Conservation (phyloP, 2,113 vertebrate genomes). For the Bathybates hornii region DNA sequence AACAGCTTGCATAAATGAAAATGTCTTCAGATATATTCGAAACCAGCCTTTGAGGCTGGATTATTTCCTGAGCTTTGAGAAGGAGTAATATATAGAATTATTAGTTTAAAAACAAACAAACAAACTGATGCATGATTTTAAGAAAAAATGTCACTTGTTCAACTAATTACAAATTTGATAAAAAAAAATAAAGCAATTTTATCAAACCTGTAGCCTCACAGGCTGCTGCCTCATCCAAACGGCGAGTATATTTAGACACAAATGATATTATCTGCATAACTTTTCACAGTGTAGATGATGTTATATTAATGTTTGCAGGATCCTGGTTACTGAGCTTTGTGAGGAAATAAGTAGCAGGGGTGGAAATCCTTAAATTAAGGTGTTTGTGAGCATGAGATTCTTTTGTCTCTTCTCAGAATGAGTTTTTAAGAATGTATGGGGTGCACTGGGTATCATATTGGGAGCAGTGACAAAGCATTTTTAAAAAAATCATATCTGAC, state of each 20-base stretch:
- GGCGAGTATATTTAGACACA: neutral
- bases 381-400: neutral
- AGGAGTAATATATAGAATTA: neutral
- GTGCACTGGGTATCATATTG: neutral
- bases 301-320: neutral
- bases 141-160: neutral
- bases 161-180: neutral
- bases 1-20: neutral
- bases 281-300: neutral
- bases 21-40: accelerated
- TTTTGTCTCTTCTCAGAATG: neutral
- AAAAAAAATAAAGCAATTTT: neutral
- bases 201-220: neutral
- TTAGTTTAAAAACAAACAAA: neutral
- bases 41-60: neutral
- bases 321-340: neutral
- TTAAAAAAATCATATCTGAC: neutral
- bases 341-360: neutral
- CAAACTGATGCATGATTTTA: neutral
- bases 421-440: neutral
- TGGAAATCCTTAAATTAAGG: neutral
- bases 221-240: neutral
- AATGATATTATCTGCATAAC: too few relatives aligned
- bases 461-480: neutral
- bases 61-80: neutral